Evolutionary conservation across 37 sponge, comb jelly and placozoan species (phyloP).

Genomic region (Ianthella basta): DNA sequence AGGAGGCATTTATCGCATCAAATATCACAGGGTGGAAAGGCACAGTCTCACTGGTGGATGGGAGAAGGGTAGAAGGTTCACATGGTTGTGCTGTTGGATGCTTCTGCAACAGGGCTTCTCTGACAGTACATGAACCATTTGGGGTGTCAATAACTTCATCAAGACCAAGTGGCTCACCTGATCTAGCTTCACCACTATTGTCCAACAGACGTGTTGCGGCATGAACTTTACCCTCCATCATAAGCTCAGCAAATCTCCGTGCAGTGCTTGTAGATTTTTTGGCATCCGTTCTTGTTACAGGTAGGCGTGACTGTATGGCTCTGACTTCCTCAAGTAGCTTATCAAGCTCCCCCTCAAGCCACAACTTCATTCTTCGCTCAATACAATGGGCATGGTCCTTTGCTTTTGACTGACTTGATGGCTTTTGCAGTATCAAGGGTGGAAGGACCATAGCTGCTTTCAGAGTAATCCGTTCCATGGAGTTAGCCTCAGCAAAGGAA

Average conservation of each 20-base stretch:
- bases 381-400: slow-evolving; percentile 19
- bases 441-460: slow-evolving; percentile 21
- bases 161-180: not conserved
- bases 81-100: slow-evolving; percentile 25
- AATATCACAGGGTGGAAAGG: slow-evolving; percentile 12
- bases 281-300: not conserved
- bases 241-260: slow-evolving; percentile 18
- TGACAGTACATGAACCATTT: not conserved
- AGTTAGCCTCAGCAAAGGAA: slow-evolving; percentile 16
- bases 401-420: slow-evolving; percentile 9
- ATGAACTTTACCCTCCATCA: not conserved
- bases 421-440: slow-evolving; percentile 2
- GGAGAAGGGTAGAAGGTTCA: not conserved
- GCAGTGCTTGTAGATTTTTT: slow-evolving; percentile 2
- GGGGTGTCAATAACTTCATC: not conserved
- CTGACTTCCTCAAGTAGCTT: slow-evolving; percentile 22
- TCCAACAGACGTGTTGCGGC: not conserved
- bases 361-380: slow-evolving; percentile 27
- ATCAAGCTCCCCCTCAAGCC: slow-evolving; percentile 1
- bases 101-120: not conserved
- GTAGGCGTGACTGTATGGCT: slow-evolving; percentile 27
- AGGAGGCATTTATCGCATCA: not conserved
- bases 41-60: not conserved
- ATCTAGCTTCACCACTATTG: slow-evolving; percentile 1
- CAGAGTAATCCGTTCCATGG: slow-evolving; percentile 2